Evolutionary conservation across 2,797 vertebrate species (phyloP), one percentile per base, ranked within the genome.

Genomic region (Schizothorax lantsangensis): DNA sequence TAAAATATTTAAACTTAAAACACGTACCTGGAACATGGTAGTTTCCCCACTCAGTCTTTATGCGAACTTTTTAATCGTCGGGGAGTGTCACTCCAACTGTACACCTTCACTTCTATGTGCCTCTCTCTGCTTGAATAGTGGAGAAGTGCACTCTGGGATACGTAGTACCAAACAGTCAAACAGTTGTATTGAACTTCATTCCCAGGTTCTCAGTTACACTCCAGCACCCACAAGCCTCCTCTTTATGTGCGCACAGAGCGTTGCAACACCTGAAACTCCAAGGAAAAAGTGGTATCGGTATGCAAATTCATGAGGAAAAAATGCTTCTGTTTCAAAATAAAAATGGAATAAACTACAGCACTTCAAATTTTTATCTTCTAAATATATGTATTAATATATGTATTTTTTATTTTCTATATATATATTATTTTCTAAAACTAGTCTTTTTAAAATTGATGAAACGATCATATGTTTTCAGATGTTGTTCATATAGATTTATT

Each of bases 221-320:
- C 88, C 92, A 92, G 1, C 87, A 64, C 93, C 95, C 95, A 93
- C 1, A 92, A 89, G 89, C 75, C 94, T 84, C 7, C 73, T n/a
- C 36, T 11, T 0, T 84, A 87, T 91, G 90, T 90, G 91, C 83
- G 82, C 89, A 72, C 7, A 49, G n/a, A 40, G 77, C 49, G 40
- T 92, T 90, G 75, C 92, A 86, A 92, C 92, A 94, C 95, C 95
- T 95, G 95, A 96, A 95, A 95, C 95, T 84, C 26, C 84, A 81
- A 64, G 86, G 30, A 73, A 77, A 87, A 91, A 84, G 72, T 59
- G 72, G 95, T 96, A 95, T 95, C 95, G 94, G 90, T 91, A 83
- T 83, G 26, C 57, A 86, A 80, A 64, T 40, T 64, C 8, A 21
- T 9, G 33, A 75, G 57, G 40, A 52, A 23, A 49, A 15, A 21